Evolutionary conservation across 2,113 vertebrate genomes (phyloP).

Genomic region (Amphiprion percula): DNA sequence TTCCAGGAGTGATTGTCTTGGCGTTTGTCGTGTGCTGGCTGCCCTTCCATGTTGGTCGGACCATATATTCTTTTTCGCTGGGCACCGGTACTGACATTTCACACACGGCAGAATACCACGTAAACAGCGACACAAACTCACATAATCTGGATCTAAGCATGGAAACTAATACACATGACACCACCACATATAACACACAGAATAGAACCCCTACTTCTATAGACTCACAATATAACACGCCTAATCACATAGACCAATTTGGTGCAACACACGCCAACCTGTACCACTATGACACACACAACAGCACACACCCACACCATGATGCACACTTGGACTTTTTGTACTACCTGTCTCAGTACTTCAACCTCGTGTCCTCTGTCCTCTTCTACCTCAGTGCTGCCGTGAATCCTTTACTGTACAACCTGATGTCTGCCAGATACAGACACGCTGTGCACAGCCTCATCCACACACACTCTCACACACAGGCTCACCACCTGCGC

Average conservation of each 20-base stretch:
- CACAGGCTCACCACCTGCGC: constrained; percentile 34
- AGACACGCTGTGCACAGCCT: constrained; percentile 79
- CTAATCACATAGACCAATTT: not conserved
- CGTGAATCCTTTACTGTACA: constrained; percentile 86
- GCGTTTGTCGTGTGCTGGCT: constrained; percentile 87
- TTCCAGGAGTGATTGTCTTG: constrained; percentile 84
- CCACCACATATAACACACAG: not conserved
- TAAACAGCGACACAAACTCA: not conserved
- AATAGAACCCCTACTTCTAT: not conserved
- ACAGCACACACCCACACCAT: not conserved
- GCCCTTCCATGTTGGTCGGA: constrained; percentile 86
- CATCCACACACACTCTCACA: constrained; percentile 45
- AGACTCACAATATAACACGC: not conserved
- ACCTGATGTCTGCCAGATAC: constrained; percentile 85
- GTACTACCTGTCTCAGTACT: constrained; percentile 85
- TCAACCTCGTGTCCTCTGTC: constrained; percentile 84
- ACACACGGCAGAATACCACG: too few relatives aligned
- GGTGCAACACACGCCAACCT: not conserved
- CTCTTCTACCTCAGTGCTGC: constrained; percentile 87
- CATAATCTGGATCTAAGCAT: not conserved
- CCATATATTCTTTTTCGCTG: constrained; percentile 79
- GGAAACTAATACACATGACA: not conserved
- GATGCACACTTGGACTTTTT: constrained; percentile 58
- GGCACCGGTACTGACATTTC: constrained; percentile 35
- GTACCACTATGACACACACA: not conserved